Conservation (phyloP, 2,113 vertebrate genomes). For the Gnathonemus echidnorhynchus region DNA sequence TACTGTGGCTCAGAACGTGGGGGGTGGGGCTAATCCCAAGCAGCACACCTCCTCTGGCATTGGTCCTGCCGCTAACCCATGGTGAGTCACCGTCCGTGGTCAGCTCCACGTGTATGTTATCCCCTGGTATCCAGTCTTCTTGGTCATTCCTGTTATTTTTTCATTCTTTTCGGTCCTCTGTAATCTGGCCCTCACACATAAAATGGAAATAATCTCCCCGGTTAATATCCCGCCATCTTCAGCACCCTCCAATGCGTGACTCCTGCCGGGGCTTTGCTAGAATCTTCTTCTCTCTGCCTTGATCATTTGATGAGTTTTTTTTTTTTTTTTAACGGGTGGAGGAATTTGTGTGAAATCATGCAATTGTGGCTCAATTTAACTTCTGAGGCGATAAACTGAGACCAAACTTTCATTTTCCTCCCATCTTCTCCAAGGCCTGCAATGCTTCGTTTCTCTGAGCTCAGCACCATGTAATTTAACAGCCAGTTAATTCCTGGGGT, state of each 20-base stretch:
- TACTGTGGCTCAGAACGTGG: not conserved
- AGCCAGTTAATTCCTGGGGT: not conserved
- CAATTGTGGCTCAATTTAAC: not conserved
- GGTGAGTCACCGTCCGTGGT: not conserved
- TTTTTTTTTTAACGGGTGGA: not conserved
- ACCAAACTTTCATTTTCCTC: not conserved
- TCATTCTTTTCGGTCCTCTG: not conserved
- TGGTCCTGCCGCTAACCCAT: not conserved
- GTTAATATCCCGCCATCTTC: not conserved
- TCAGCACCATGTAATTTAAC: not conserved
- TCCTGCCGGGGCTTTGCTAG: not conserved
- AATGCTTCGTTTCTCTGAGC: not conserved
- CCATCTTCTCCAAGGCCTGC: not conserved
- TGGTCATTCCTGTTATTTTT: not conserved
- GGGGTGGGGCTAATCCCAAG: not conserved
- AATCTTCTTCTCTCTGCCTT: not conserved
- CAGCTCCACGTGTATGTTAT: not conserved
- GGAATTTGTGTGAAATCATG: not conserved
- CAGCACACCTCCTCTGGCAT: not conserved
- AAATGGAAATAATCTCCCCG: not conserved
- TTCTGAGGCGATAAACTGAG: not conserved
- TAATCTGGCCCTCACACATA: not conserved
- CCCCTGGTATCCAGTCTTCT: not conserved
- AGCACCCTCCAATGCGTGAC: not conserved
- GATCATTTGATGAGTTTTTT: not conserved